A percentile compares a stretch with the other conserved stretches of the same genome.
phyloP scores from a whole-genome alignment of 2,797 vertebrate species.

The Scyliorhinus canicula region DNA sequence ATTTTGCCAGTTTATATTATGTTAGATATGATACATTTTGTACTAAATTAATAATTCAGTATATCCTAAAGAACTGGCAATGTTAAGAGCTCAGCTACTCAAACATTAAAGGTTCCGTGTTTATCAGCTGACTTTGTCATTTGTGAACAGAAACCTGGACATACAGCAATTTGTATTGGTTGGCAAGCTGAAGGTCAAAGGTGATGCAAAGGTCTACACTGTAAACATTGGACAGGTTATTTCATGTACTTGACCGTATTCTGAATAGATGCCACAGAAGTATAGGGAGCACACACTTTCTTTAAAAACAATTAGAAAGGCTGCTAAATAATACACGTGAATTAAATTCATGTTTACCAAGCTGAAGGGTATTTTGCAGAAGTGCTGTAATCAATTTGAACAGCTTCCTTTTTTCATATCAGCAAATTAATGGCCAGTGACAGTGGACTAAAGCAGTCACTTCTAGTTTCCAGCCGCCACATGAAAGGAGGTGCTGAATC shows the following conservation, averaged over 20 bases:
- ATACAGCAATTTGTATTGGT: background rate
- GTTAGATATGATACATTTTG: background rate
- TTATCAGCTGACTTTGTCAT: conserved; percentile 15
- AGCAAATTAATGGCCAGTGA: conserved; percentile 52
- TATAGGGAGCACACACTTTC: background rate
- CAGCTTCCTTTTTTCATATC: conserved; percentile 58
- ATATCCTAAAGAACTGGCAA: conserved; percentile 13
- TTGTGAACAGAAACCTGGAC: background rate
- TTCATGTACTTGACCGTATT: background rate
- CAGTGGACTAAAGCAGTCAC: conserved; percentile 51
- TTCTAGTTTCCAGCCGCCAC: conserved; percentile 66
- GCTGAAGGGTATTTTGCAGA: conserved; percentile 40
- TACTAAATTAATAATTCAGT: conserved; percentile 17
- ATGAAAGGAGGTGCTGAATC: conserved; percentile 72
- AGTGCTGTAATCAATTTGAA: conserved; percentile 59
- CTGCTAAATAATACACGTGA: conserved; percentile 5
- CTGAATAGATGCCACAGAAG: background rate
- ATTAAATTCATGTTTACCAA: conserved; percentile 20
- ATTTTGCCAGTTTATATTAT: conserved; percentile 9
- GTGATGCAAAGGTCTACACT: background rate
- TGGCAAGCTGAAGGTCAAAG: conserved; percentile 6
- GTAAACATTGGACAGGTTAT: conserved; percentile 12
- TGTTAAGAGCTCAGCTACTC: conserved; percentile 9
- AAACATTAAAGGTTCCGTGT: background rate
- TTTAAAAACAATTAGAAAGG: background rate